phyloP scores from a whole-genome alignment of 2,797 vertebrate genomes.

The Adrianichthys oophorus region DNA sequence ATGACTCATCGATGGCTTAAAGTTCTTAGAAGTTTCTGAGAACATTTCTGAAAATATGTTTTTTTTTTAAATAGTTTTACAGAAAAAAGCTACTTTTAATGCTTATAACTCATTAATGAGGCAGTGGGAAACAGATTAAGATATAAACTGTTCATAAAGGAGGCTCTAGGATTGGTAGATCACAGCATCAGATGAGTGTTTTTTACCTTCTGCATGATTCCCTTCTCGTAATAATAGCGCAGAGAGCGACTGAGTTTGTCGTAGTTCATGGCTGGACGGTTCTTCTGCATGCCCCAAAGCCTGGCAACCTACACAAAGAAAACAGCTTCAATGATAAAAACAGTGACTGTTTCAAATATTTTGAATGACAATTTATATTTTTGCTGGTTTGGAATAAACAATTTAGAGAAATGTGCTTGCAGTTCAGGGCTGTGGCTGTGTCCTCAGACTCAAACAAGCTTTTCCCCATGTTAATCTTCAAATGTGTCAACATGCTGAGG shows the following conservation, averaged over 20 bases:
- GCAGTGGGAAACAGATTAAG: neutral
- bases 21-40: too few relatives aligned
- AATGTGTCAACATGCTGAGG: conserved; percentile 37
- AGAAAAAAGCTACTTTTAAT: neutral
- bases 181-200: neutral
- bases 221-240: conserved; percentile 97
- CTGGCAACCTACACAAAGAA: conserved; percentile 85
- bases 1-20: too few relatives aligned
- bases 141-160: neutral
- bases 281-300: conserved; percentile 99
- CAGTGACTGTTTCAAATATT: neutral
- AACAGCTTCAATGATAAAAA: neutral
- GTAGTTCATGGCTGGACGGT: conserved; percentile 98
- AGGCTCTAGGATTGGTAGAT: neutral
- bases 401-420: conserved; percentile 7
- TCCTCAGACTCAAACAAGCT: conserved; percentile 31
- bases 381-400: neutral
- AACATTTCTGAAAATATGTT: too few relatives aligned
- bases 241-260: conserved; percentile 98
- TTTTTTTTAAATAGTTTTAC: too few relatives aligned
- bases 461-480: neutral
- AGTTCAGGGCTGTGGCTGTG: conserved; percentile 37
- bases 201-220: conserved; percentile 98
- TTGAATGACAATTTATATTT: neutral
- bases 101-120: too few relatives aligned